A percentile compares a stretch with the other conserved stretches of the same genome.
These are phyloP conservation scores for Caenorhabditis doughertyi DNA, from an alignment of 2,888 invertebrate species.

Conservation along the genomic window DNA sequence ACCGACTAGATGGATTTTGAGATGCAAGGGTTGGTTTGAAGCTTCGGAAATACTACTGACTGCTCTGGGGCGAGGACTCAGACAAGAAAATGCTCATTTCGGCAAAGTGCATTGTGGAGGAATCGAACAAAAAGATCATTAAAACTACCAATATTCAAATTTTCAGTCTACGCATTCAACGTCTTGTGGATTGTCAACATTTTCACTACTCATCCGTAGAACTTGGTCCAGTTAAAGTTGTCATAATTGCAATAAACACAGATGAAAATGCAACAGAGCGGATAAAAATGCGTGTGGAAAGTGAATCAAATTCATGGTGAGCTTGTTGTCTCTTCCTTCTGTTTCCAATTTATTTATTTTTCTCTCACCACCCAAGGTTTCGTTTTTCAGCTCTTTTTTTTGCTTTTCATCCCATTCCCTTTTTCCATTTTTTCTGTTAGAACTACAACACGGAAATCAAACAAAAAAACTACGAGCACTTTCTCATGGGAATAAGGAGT, in stretches of 20 bases:
- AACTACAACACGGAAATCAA: slow-evolving; percentile 3
- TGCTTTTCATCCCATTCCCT: not conserved
- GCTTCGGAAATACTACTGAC: not conserved
- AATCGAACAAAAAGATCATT: not conserved
- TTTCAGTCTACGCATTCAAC: slow-evolving; percentile 67
- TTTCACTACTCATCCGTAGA: slow-evolving; percentile 97
- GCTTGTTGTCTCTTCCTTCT: slow-evolving; percentile 17
- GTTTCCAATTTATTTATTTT: slow-evolving; percentile 21
- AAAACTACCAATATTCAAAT: not conserved
- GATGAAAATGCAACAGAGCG: slow-evolving; percentile 63
- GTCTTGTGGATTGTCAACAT: slow-evolving; percentile 95
- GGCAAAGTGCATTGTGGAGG: too few relatives aligned
- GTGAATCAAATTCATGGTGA: slow-evolving; percentile 66
- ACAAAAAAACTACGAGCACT: slow-evolving; percentile 4
- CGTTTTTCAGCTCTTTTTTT: slow-evolving; percentile 30
- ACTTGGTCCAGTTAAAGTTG: slow-evolving; percentile 86
- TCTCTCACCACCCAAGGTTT: not conserved
- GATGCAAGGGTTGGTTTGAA: slow-evolving; percentile 8
- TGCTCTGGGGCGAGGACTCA: too few relatives aligned
- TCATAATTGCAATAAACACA: slow-evolving; percentile 46
- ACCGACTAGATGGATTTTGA: slow-evolving; percentile 5
- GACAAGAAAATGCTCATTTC: too few relatives aligned
- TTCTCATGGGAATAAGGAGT: slow-evolving; percentile 20
- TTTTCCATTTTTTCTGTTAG: not conserved
- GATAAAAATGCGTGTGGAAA: slow-evolving; percentile 59